Evolutionary conservation across 2,888 invertebrate genomes (phyloP), one percentile per base, ranked within the genome.

Genomic region (Zeuzera pyrina): DNA sequence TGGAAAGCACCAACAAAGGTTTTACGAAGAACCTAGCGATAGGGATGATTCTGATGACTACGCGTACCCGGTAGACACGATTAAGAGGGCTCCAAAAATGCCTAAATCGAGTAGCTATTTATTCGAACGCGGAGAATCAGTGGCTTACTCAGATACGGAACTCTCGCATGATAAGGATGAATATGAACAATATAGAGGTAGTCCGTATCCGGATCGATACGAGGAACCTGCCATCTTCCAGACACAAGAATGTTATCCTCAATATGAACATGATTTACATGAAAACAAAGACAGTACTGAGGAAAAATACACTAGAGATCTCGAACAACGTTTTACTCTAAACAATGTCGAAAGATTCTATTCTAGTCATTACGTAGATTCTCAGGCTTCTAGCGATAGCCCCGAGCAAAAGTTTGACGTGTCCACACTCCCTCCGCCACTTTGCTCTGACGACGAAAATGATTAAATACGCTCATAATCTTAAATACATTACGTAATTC

Each of bases 331-430:
- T 16, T 83, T 83, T 44, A 83, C 78, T 57, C 54, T 83, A 38
- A 83, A 83, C 44, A 81, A 81, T 49, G 83, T 81, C 19, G 69
- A 79, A 54, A 56, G 81, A 49, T 76, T 70, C 66, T 65, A 86
- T 71, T 70, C 72, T 63, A 68, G 86, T 72, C 62, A 83, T 47
- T 63, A 87, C 58, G 67, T 87, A 44, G 76, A 89, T 69, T 84
- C 85, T 49, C 86, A 91, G 61, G 85, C 89, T 52, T 70, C 87
- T 47, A 84, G 87, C 62, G 85, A 90, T 60, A 76, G 89, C 34
- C 89, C 88, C n/a, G 92, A 91, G 45, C 88, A 88, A 34, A 87
- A 87, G 56, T 89, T 92, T 57, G 91, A 92, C 53, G 89, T 92
- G 12, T 87, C 90, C 19, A 89, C 88, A 14, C 86, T 92, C 50